Evolutionary conservation across 1,140 invertebrate genomes (phyloP), one percentile per base, ranked within the genome.

Genomic region (Dinothrombium tinctorium): DNA sequence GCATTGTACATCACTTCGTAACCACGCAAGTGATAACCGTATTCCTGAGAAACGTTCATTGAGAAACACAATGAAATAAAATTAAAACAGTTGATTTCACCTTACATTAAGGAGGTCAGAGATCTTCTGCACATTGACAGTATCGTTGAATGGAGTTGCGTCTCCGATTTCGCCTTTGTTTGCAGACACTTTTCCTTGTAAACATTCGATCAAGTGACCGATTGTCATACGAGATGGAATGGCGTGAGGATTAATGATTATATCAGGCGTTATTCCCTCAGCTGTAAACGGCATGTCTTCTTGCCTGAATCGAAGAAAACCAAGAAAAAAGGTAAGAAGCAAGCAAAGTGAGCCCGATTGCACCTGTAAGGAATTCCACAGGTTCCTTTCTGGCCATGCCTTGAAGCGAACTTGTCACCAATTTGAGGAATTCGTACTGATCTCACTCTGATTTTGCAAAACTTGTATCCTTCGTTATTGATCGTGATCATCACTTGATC

Each of bases 181-280:
- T 1, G 75, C 69, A 3, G 73, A 73, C 2, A 72, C 77, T 60
- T 96, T 96, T 3, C 89, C 89, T 64, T 96, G 90, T 45, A 98
- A 73, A 60, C 90, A 96, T 58, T 98, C 90, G 59, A 98, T 98
- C 66, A 98, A 92, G 66, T 98, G 92, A 60, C 90, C 90, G 71
- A 98, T 92, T 54, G 90, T 98, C 90, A 98, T 98, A 74, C 90
- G 83, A 56, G 83, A 90, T 42, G 90, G 90, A 57, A 98, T 92
- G 56, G 92, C 90, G 53, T 98, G 90, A 46, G 90, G 90, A 61
- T 98, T 98, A 56, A 98, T 95, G 47, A 98, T 96, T 53, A 98
- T 92, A 59, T 98, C 90, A 0, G 90, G 90, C n/a, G 83, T 82
- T 20, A 98, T 60, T 6, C 90, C 90, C 65, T 96, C 90, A 56